phyloP scores from a whole-genome alignment of 2,113 vertebrate genomes.

The Trematomus loennbergii region DNA sequence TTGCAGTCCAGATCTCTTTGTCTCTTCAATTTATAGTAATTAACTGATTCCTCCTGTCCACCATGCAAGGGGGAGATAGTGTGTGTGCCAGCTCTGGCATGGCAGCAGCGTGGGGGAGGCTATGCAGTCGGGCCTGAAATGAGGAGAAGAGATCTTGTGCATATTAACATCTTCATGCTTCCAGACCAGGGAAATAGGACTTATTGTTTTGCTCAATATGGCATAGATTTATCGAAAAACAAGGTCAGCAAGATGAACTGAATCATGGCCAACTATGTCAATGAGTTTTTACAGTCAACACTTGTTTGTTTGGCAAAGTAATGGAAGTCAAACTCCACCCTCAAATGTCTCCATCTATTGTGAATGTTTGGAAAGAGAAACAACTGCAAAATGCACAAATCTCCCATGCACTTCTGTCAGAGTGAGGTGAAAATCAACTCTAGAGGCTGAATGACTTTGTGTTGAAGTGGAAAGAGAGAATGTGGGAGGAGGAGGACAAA shows the following conservation, averaged over 20 bases:
- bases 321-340: constrained; percentile 40
- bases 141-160: constrained; percentile 17
- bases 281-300: constrained; percentile 41
- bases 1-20: constrained; percentile 28
- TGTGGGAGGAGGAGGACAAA: constrained; percentile 46
- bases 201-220: constrained; percentile 21
- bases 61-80: constrained; percentile 53
- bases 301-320: constrained; percentile 16
- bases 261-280: constrained; percentile 33
- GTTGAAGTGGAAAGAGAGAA: constrained; percentile 48
- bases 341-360: constrained; percentile 46
- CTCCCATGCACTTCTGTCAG: constrained; percentile 28
- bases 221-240: background rate
- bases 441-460: constrained; percentile 67
- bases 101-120: constrained; percentile 25
- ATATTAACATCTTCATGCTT: constrained; percentile 39
- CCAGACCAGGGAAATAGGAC: background rate
- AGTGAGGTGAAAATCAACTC: constrained; percentile 64
- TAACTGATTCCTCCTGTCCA: constrained; percentile 51
- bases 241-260: constrained; percentile 24
- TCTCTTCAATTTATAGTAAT: constrained; percentile 56
- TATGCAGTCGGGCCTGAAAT: constrained; percentile 31
- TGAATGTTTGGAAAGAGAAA: background rate
- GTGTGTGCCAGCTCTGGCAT: constrained; percentile 57
- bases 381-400: constrained; percentile 49